A percentile compares a stretch with the other conserved stretches of the same genome.
These are phyloP conservation scores for Latrodectus hesperus DNA, from an alignment of 2,888 invertebrate genomes.

Conservation along the genomic window DNA sequence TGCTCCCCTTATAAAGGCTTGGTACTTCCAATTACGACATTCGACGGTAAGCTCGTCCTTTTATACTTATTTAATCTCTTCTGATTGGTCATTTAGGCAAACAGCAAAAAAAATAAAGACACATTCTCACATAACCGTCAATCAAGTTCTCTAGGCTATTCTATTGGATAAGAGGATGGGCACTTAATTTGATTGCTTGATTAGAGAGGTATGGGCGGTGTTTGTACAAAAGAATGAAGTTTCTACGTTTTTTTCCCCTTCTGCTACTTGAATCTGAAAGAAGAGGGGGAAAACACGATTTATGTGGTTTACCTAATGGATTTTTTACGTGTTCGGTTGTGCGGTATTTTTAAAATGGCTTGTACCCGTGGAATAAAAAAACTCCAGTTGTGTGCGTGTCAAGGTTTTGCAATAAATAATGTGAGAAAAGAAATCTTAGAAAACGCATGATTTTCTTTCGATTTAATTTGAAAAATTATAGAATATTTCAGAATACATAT, in stretches of 20 bases:
- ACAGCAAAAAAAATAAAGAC: constrained; percentile 20
- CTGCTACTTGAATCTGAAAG: background rate
- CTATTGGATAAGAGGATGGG: constrained; percentile 40
- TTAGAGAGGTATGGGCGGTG: background rate
- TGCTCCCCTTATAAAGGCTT: constrained; percentile 57
- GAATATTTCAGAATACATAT: too few species aligned
- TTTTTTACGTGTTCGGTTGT: background rate
- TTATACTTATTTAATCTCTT: constrained; percentile 27
- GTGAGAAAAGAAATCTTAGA: too few species aligned
- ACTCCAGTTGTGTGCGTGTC: constrained; percentile 8
- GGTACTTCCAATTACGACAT: constrained; percentile 22
- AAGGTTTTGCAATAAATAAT: background rate
- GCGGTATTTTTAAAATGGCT: constrained; percentile 14
- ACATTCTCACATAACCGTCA: constrained; percentile 24
- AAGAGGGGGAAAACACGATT: constrained; percentile 7
- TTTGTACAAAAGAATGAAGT: background rate
- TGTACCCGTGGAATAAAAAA: background rate
- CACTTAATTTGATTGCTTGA: constrained; percentile 37
- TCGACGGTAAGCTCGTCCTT: background rate
- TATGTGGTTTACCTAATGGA: constrained; percentile 26
- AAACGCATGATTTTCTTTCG: too few species aligned
- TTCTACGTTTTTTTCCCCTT: constrained; percentile 12
- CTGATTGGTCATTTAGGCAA: constrained; percentile 28
- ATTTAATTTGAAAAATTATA: too few species aligned
- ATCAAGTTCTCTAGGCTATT: background rate